Conservation (phyloP, 2,888 invertebrate genomes). For the Drosophila limbata region DNA sequence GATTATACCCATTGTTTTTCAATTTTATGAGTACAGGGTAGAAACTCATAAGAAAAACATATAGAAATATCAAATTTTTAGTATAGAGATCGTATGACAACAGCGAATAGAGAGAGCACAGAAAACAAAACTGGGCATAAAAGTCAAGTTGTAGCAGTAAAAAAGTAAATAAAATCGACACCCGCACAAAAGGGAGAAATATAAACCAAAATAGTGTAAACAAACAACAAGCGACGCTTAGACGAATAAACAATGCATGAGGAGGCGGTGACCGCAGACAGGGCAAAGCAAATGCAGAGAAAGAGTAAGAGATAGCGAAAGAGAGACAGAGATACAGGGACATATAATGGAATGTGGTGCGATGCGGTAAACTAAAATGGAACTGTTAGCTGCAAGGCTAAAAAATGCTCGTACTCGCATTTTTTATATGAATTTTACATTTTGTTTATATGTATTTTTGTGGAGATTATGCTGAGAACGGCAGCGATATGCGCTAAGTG, state of each 20-base stretch:
- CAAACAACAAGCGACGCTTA: slow-evolving; percentile 62
- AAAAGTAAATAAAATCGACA: slow-evolving; percentile 68
- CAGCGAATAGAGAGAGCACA: slow-evolving; percentile 1
- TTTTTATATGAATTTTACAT: slow-evolving; percentile 68
- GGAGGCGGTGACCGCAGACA: slow-evolving; percentile 42
- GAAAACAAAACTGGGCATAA: slow-evolving; percentile 46
- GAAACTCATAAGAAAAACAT: background rate
- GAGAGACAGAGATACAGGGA: slow-evolving; percentile 1
- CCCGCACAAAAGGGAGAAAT: slow-evolving; percentile 54
- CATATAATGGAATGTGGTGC: slow-evolving; percentile 14
- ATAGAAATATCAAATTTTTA: slow-evolving; percentile 15
- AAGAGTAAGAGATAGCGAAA: background rate
- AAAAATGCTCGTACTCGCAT: slow-evolving; percentile 50
- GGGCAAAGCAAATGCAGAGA: slow-evolving; percentile 28
- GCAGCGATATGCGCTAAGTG: slow-evolving; percentile 21
- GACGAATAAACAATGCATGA: slow-evolving; percentile 68
- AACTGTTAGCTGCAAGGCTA: slow-evolving; percentile 49
- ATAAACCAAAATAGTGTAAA: slow-evolving; percentile 60
- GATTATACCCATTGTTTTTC: background rate
- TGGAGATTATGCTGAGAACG: slow-evolving; percentile 61
- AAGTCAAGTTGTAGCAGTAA: slow-evolving; percentile 63
- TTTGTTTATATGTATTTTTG: slow-evolving; percentile 68
- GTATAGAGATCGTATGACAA: slow-evolving; percentile 19
- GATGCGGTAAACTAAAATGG: slow-evolving; percentile 36
- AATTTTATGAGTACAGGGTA: slow-evolving; percentile 1